Evolutionary conservation across 2,797 vertebrate species (phyloP), one percentile per base, ranked within the genome.

Genomic region (Alfaro cultratus): DNA sequence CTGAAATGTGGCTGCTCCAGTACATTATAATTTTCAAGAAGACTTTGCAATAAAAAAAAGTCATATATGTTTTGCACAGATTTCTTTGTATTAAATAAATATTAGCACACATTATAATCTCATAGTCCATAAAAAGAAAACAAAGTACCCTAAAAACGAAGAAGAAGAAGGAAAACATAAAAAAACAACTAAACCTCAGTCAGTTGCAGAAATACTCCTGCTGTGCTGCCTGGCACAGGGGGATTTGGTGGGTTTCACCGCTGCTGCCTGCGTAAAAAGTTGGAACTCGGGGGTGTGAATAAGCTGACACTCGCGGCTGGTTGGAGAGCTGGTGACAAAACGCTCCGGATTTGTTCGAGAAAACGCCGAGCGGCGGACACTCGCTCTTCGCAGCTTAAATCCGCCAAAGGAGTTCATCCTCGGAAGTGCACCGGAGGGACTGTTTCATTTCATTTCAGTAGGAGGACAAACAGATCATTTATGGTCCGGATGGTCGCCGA

Each of bases 221-320:
- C 87, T 88, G 89, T 87, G 90, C 81, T 87, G n/a, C n/a, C n/a
- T n/a, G 88, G 81, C 79, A 91, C 87, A 83, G 85, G 72, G 77
- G 78, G 80, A 87, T 88, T 88, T 85, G 72, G 86, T 85, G 74
- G 90, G 79, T 77, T 91, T 90, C 83, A 75, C 83, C 81, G 80
- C 86, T 86, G 83, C 80, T 92, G 86, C 86, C 36, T 88, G 85
- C 77, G 90, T 86, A 73, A 31, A 57, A 81, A 86, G 77, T 77
- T 76, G 80, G 83, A 92, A 91, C 81, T 90, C 83, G 85, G 83
- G 87, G 87, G 88, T 94, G 93, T 94, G 94, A 94, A 91, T 87
- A 84, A 91, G 83, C 89, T 78, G 85, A 90, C 81, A 83, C 84
- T 85, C 80, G 7, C 78, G 87, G 79, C 85, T 86, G 80, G 55